phyloP scores from a whole-genome alignment of 1,140 invertebrate genomes.

The Pollicipes pollicipes region DNA sequence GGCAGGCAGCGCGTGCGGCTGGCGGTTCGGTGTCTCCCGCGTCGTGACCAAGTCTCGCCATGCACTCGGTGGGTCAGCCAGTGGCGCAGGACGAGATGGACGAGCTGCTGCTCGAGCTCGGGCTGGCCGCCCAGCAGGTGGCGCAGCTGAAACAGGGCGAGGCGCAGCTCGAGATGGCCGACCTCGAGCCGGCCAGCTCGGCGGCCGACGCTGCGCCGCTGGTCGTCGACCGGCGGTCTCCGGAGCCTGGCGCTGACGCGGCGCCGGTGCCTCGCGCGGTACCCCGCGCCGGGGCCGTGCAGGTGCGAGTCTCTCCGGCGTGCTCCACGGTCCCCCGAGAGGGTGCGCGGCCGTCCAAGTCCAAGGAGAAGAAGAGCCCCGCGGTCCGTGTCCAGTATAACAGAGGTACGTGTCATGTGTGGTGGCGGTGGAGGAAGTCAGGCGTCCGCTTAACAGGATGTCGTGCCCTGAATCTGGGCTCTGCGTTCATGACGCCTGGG shows the following conservation, averaged over 20 bases:
- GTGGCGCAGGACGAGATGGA: constrained; percentile 3
- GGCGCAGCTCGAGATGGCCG: background rate
- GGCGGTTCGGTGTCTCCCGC: too few species aligned
- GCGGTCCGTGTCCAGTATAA: background rate
- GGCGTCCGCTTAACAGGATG: background rate
- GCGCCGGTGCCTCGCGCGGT: too few species aligned
- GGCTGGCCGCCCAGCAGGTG: background rate
- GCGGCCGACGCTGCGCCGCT: background rate
- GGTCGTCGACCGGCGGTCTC: background rate
- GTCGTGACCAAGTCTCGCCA: too few species aligned
- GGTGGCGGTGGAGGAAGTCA: too few species aligned
- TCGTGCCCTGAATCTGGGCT: background rate
- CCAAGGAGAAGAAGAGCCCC: background rate
- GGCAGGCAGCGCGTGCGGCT: background rate
- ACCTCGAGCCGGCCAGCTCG: background rate
- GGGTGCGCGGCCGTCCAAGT: background rate
- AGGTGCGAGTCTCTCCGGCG: background rate
- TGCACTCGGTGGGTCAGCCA: background rate
- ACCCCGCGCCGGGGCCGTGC: too few species aligned
- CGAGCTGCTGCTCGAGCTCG: background rate
- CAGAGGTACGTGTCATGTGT: background rate
- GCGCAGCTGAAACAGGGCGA: background rate
- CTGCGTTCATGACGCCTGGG: too few species aligned
- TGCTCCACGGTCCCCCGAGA: background rate
- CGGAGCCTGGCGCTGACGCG: too few species aligned